Percentiles rank a stretch among this genome's conserved stretches.
Evolutionary conservation across 2,113 vertebrate genomes (phyloP).

Genomic region (Melanocharis versteri): DNA sequence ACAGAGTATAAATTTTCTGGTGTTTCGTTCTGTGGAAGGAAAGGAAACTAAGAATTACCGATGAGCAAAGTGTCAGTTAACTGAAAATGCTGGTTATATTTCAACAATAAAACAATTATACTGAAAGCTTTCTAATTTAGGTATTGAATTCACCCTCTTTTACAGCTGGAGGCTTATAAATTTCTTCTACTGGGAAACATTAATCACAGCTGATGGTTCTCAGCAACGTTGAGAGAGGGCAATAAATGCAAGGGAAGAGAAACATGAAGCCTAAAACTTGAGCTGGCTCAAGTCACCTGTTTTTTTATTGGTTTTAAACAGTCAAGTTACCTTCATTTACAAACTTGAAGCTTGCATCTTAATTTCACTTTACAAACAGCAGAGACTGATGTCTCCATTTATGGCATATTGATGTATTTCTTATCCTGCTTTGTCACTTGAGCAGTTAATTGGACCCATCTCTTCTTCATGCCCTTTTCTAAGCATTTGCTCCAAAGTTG

Average conservation of each 20-base stretch:
- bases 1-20: neutral
- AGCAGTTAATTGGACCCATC: neutral
- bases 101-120: constrained; percentile 11
- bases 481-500: neutral
- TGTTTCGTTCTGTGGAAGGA: neutral
- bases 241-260: neutral
- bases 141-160: neutral
- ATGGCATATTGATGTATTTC: neutral
- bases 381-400: neutral
- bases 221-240: neutral
- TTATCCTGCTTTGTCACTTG: neutral
- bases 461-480: neutral
- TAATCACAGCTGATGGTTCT: neutral
- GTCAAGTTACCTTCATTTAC: neutral
- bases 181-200: neutral
- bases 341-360: neutral
- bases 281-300: neutral
- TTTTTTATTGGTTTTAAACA: neutral
- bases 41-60: neutral
- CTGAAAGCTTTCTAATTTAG: neutral
- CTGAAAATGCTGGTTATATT: constrained; percentile 1
- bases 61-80: neutral
- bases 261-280: neutral
- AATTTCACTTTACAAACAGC: neutral
- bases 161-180: neutral